Evolutionary conservation across 1,140 invertebrate species (phyloP), one percentile per base, ranked within the genome.

Genomic region (Trichonephila clavata): DNA sequence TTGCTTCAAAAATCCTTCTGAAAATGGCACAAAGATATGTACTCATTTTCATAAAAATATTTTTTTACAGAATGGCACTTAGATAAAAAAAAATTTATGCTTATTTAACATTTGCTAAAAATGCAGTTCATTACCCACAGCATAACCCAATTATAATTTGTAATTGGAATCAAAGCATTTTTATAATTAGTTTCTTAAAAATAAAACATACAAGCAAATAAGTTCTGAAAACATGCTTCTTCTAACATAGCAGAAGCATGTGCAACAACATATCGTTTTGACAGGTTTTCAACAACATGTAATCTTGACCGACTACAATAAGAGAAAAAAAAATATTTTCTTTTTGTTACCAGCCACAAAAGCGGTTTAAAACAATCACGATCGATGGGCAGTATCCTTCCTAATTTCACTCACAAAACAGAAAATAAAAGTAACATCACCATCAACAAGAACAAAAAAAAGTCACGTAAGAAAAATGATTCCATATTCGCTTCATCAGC

Each of bases 391-490:
- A 27, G 71, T 77, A 77, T 77, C 71, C 71, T 77, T 3, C 71
- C 27, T 77, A 77, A 77, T 77, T 77, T 77, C 24, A 32, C 6
- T 20, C 71, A 7, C 50, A 77, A 32, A 77, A 39, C 18, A 68
- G 32, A 27, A 71, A 71, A 71, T 13, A 77, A 7, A 77, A 77
- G 16, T 14, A 50, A 50, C 50, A 50, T 50, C 50, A 50, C 6
- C 8, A 50, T 10, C 50, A 50, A 50, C 50, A 50, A 77, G 32
- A 32, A 18, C 18, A 4, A 77, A 18, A 77, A 77, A 77, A 77
- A 32, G 14, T 27, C 71, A 39, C 27, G 27, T 77, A 77, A 77
- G 71, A 77, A 77, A 77, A 77, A 77, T 77, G 71, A 77, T 77
- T 77, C 27, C 71, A 14, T 16, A 20, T 16, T 77, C 71, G 32